Evolutionary conservation across 2,888 invertebrate species (phyloP).

Genomic region (Meliscaeva auricollis): DNA sequence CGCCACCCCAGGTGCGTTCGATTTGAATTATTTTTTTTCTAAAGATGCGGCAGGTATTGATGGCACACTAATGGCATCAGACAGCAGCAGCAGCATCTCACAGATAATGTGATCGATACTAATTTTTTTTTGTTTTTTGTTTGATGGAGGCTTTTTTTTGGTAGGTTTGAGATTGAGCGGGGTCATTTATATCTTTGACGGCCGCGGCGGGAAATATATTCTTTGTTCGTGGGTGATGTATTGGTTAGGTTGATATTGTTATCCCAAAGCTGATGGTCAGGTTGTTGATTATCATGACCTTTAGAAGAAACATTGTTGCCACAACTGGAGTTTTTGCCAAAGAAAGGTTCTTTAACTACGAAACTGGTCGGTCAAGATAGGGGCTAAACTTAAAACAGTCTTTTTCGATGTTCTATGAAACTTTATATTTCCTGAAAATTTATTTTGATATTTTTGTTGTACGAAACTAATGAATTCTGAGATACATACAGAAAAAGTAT

Average conservation of each 20-base stretch:
- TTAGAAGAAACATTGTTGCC: not conserved
- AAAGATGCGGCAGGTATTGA: slow-evolving; percentile 59
- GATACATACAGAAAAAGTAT: no score
- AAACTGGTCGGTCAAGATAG: no score
- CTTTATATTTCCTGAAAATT: not conserved
- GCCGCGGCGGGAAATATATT: not conserved
- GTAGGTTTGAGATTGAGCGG: slow-evolving; percentile 54
- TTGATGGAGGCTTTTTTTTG: slow-evolving; percentile 67
- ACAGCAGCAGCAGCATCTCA: not conserved
- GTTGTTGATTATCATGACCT: not conserved
- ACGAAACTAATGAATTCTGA: no score
- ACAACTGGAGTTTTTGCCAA: not conserved
- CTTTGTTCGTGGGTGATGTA: slow-evolving; percentile 42
- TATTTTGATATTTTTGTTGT: no score
- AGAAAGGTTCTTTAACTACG: no score
- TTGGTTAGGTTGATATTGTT: slow-evolving; percentile 16
- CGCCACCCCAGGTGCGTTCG: slow-evolving; percentile 58
- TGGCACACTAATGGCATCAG: slow-evolving; percentile 62
- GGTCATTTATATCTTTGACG: slow-evolving; percentile 57
- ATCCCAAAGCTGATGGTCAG: slow-evolving; percentile 1
- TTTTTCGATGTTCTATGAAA: no score
- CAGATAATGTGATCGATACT: slow-evolving; percentile 64
- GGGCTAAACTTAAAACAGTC: no score
- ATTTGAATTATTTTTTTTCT: not conserved
- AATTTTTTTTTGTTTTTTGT: slow-evolving; percentile 61